phyloP scores from a whole-genome alignment of 2,888 invertebrate genomes.

The Nebria brevicollis region DNA sequence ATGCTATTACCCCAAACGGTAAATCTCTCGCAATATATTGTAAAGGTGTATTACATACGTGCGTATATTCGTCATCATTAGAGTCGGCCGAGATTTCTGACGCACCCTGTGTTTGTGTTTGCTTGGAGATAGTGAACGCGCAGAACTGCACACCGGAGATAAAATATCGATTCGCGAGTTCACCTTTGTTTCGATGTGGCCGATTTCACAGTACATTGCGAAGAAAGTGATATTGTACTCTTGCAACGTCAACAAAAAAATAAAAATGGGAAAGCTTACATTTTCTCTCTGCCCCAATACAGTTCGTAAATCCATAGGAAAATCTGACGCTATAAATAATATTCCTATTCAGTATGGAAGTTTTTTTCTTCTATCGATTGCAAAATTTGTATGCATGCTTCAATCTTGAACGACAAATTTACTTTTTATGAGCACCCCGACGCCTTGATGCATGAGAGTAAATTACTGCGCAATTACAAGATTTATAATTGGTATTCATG shows the following conservation, averaged over 20 bases:
- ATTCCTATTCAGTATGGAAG: no score
- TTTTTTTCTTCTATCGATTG: neutral
- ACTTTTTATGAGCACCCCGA: neutral
- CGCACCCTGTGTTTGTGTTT: conserved; percentile 43
- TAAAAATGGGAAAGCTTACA: neutral
- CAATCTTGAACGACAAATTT: neutral
- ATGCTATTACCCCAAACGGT: conserved; percentile 44
- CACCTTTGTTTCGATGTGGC: conserved; percentile 9
- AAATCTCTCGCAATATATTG: conserved; percentile 21
- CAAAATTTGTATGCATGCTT: neutral
- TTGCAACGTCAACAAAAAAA: neutral
- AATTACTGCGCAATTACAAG: conserved; percentile 43
- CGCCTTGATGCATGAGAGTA: conserved; percentile 27
- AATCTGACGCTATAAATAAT: no score
- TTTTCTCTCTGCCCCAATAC: neutral
- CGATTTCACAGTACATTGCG: conserved; percentile 6
- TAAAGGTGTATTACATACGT: conserved; percentile 31
- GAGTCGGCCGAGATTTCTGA: conserved; percentile 30
- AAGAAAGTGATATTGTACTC: neutral
- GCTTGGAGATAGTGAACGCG: conserved; percentile 17
- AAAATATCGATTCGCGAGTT: conserved; percentile 15
- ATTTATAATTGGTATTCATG: conserved; percentile 47
- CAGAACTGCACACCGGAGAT: conserved; percentile 23
- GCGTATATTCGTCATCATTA: conserved; percentile 45
- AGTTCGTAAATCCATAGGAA: no score